Conservation (phyloP, 2,113 vertebrate genomes). For the Benthochromis sp. region DNA sequence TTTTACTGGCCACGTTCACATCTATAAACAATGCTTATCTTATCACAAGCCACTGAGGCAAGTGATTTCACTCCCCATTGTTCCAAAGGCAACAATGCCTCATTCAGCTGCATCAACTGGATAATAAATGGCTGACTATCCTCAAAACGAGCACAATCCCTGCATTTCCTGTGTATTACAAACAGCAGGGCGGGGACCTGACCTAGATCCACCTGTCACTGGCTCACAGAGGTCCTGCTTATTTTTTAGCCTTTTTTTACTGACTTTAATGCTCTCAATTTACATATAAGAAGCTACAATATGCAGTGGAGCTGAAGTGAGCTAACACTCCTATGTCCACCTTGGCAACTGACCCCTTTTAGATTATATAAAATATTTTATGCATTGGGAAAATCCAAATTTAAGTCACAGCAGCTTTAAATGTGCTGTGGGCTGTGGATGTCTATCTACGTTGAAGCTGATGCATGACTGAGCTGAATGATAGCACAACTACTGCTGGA, state of each 20-base stretch:
- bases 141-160: background rate
- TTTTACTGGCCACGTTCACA: background rate
- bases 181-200: background rate
- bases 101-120: conserved; percentile 44
- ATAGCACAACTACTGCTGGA: background rate
- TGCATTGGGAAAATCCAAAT: background rate
- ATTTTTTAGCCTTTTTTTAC: background rate
- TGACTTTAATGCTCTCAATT: background rate
- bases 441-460: background rate
- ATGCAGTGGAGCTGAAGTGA: background rate
- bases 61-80: conserved; percentile 56
- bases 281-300: background rate
- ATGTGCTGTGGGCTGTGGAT: background rate
- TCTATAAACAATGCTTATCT: conserved; percentile 16
- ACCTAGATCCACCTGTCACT: background rate
- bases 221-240: background rate
- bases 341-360: background rate
- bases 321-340: background rate
- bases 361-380: background rate
- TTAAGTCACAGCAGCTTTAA: background rate
- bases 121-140: conserved; percentile 17
- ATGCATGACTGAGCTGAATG: background rate
- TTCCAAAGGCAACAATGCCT: conserved; percentile 61
- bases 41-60: background rate
- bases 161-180: background rate